phyloP scores from a whole-genome alignment of 2,797 vertebrate species.

The Parauchenoglanis ngamensis region DNA sequence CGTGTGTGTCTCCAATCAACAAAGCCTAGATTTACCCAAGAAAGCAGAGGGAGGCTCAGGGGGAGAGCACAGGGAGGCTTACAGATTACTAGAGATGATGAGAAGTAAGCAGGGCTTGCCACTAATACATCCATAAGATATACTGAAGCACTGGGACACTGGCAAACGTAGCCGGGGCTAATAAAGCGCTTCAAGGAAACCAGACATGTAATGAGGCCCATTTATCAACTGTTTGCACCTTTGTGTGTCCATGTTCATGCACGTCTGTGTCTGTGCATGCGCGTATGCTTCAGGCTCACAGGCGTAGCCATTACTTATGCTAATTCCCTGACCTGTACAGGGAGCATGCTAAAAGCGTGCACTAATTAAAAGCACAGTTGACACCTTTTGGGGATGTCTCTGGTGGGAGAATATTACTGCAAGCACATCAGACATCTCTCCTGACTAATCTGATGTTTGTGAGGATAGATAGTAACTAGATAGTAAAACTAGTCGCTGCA shows the following conservation, averaged over 20 bases:
- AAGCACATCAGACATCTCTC: background rate
- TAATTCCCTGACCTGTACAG: conserved; percentile 30
- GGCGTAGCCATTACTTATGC: conserved; percentile 32
- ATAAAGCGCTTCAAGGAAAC: conserved; percentile 72
- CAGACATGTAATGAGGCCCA: conserved; percentile 74
- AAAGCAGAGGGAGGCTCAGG: background rate
- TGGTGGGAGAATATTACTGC: background rate
- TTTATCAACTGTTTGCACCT: conserved; percentile 72
- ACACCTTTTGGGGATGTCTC: conserved; percentile 3
- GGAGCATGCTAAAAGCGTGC: background rate
- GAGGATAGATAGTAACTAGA: background rate
- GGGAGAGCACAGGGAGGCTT: background rate
- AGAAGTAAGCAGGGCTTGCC: conserved; percentile 59
- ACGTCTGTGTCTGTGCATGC: background rate
- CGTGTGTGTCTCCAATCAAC: background rate
- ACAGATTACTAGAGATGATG: conserved; percentile 66
- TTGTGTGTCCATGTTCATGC: conserved; percentile 11
- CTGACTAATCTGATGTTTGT: background rate
- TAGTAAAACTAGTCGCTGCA: background rate
- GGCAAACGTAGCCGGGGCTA: conserved; percentile 73
- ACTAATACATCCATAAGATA: conserved; percentile 73
- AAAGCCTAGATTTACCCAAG: background rate
- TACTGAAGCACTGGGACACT: conserved; percentile 68
- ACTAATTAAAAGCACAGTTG: conserved; percentile 33
- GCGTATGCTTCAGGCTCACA: background rate